Evolutionary conservation across 2,113 vertebrate genomes (phyloP), one percentile per base, ranked within the genome.

Genomic region (Nesoenas mayeri): DNA sequence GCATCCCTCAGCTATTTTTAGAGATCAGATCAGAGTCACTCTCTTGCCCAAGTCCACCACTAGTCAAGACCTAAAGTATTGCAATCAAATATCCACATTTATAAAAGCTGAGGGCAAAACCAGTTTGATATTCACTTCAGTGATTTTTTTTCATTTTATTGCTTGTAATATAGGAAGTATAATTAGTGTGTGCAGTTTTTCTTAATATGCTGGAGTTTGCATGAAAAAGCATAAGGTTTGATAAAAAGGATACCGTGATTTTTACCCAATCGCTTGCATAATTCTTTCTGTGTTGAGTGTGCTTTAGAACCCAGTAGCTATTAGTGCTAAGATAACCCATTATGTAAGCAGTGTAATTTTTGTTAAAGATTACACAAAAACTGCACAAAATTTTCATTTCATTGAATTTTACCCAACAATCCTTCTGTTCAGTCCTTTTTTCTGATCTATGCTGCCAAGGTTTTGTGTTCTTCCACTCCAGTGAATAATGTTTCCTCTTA

Each of bases 401-500:
- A 92, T 97, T 84, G 83, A 93, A 95, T 97, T 97, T 86, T 97
- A 94, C 96, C 97, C 94, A 90, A 65, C 85, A 85, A 71, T 90
- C 97, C 96, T 96, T 96, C 96, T 94, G 97, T 98, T 98, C 95
- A 84, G 77, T 96, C 98, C 97, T 97, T 94, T 97, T 97, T 81
- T 93, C 97, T 97, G 92, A 97, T 96, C 85, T 97, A 40, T 97
- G 93, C 93, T 98, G 96, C 94, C 95, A 81, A 93, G 89, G 56
- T 94, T 97, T 97, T 96, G 78, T 98, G 96, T 97, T 98, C 95
- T 98, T 97, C 92, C 96, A 95, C 96, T 94, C 82, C 94, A 95
- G 85, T 95, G 90, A 97, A 96, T 97, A 97, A 92, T 97, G 95
- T 97, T 98, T 98, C 97, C 98, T 98, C 98, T 97, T 98, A 98